These are phyloP conservation scores for Nothobranchius kuhntae DNA, from an alignment of 2,113 vertebrate genomes.

Conservation along the genomic window DNA sequence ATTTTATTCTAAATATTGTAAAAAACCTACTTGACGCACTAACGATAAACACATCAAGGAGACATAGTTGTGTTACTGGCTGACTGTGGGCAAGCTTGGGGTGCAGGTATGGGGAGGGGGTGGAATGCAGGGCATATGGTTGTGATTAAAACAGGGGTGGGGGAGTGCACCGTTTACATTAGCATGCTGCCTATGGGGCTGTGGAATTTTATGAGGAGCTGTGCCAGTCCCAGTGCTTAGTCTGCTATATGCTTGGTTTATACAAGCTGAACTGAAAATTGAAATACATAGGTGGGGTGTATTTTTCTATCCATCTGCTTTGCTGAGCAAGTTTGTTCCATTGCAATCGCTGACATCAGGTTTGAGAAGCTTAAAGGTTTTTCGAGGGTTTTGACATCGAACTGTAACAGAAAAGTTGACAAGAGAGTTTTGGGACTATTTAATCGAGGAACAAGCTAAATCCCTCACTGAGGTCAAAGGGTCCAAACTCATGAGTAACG, in stretches of 20 bases:
- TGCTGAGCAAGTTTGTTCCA: constrained; percentile 10
- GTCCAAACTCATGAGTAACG: no score
- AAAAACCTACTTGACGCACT: constrained; percentile 28
- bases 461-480: no score
- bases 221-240: constrained; percentile 38
- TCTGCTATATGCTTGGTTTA: constrained; percentile 25
- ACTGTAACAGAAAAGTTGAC: not conserved
- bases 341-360: not conserved
- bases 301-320: constrained; percentile 24
- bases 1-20: constrained; percentile 11
- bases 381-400: not conserved
- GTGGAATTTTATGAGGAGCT: constrained; percentile 42
- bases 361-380: not conserved
- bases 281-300: constrained; percentile 1
- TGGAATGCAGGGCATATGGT: constrained; percentile 65
- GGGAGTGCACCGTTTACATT: constrained; percentile 61
- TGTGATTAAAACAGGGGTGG: constrained; percentile 65
- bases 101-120: constrained; percentile 40
- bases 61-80: constrained; percentile 34
- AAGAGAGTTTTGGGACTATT: not conserved
- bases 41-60: constrained; percentile 29
- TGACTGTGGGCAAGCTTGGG: constrained; percentile 36
- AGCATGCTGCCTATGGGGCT: constrained; percentile 50
- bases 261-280: constrained; percentile 8
- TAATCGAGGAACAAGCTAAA: no score